Base-by-base conservation (phyloP, 2,888 invertebrate genomes). In the Stenoptilia bipunctidactyla region DNA sequence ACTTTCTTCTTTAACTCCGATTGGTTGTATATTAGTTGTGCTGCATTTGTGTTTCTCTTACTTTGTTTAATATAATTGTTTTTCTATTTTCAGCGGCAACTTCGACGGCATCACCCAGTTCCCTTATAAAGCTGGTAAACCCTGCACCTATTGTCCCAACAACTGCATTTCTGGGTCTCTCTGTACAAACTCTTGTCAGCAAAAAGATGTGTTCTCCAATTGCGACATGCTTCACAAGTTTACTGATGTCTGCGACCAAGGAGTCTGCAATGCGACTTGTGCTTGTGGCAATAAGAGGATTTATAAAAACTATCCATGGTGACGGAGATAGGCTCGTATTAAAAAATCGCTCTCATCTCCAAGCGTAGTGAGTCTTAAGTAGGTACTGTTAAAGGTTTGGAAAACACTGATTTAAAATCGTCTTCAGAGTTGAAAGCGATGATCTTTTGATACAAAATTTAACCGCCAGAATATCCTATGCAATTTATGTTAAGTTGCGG, bases 211-310 rank as follows among this genome's bases (percentile, higher is more conserved):
- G 27, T 93, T 88, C 88, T 87, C 88, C 39, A 93, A 93, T 69
- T 93, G 93, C 64, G 74, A 70, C 13, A 87, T 90, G 40, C 73
- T 93, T 15, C 68, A 87, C 46, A 40, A 51, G 10, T 57, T 74
- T 76, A 36, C 71, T 45, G 10, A 30, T 10, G 49, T 67, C 1
- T 83, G 83, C 44, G 41, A 33, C 1, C 88, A 89, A 27, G 83
- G 85, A 4, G 73, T 86, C 38, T 93, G 93, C 63, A 87, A 87
- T 45, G 93, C 93, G 0, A 92, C 92, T 2, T 93, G 93, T 63
- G 69, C 71, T 38, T 93, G 93, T 61, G 80, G 80, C 37, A 75
- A 75, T 50, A 86, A 55, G 37, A 86, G 55, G 37, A 51, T 83
- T 49, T 62, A 61, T 39, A 61, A 53, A 40, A 64, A 63, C 40